These are phyloP conservation scores for Pachypanchax playfairii DNA, from an alignment of 2,113 vertebrate genomes.

Conservation along the genomic window DNA sequence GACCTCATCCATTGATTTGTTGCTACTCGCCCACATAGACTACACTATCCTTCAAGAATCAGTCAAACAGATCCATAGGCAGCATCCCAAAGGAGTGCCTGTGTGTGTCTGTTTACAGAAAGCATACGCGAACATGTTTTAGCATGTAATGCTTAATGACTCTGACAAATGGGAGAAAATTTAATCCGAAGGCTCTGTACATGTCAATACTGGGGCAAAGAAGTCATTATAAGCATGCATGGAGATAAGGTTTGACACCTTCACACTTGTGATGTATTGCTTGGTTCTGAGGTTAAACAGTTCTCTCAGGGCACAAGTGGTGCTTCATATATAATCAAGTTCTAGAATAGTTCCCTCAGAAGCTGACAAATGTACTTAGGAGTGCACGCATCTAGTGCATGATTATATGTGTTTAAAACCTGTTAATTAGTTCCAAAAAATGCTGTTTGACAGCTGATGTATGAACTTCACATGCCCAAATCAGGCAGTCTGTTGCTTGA, in stretches of 20 bases:
- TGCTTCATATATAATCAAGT: conserved; percentile 35
- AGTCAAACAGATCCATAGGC: conserved; percentile 70
- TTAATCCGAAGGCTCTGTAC: conserved; percentile 23
- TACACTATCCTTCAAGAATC: conserved; percentile 46
- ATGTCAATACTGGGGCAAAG: conserved; percentile 47
- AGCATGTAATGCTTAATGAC: conserved; percentile 39
- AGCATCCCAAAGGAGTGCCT: conserved; percentile 49
- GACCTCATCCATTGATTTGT: conserved; percentile 74
- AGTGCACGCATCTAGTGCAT: no score
- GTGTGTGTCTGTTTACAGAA: conserved; percentile 23
- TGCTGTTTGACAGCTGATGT: conserved; percentile 14
- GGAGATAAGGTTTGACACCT: conserved; percentile 35
- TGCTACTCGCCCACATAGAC: conserved; percentile 64
- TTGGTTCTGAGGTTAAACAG: conserved; percentile 36
- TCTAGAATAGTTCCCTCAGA: conserved; percentile 31
- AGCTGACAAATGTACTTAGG: conserved; percentile 16
- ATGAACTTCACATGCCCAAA: conserved; percentile 6
- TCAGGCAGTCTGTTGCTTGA: conserved; percentile 23
- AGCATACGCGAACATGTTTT: conserved; percentile 15
- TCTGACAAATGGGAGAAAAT: conserved; percentile 44
- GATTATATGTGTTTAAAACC: no score
- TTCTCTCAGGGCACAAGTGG: conserved; percentile 36
- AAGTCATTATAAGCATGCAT: conserved; percentile 37
- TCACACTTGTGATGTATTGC: conserved; percentile 17
- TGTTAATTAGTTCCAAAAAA: not conserved